Conservation (phyloP, 1,140 invertebrate genomes). For the Telenomus remus region DNA sequence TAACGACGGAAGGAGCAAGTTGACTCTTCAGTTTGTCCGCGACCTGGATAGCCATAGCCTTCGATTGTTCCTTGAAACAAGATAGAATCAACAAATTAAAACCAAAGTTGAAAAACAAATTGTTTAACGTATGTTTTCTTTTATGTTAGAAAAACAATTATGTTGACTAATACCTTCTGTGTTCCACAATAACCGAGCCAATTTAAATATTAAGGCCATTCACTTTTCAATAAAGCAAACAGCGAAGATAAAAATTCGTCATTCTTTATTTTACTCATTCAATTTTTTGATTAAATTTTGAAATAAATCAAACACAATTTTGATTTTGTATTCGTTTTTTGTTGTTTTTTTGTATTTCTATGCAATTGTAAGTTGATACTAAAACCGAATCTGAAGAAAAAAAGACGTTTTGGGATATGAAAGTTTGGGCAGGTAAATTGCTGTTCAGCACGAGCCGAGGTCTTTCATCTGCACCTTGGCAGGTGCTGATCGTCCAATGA, state of each 20-base stretch:
- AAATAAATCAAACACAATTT: too few species aligned
- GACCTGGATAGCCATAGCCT: conserved; percentile 55
- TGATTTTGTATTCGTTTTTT: too few species aligned
- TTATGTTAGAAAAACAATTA: too few species aligned
- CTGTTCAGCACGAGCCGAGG: conserved; percentile 44
- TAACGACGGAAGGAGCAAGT: conserved; percentile 54
- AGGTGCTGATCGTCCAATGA: conserved; percentile 44
- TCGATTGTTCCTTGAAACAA: conserved; percentile 47
- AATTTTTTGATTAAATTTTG: too few species aligned
- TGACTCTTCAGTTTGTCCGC: conserved; percentile 46
- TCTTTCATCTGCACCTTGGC: conserved; percentile 21
- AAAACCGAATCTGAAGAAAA: too few species aligned
- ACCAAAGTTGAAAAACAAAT: not conserved
- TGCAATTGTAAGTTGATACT: too few species aligned
- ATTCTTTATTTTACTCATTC: too few species aligned
- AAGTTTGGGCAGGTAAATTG: conserved; percentile 16
- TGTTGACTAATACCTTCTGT: not conserved
- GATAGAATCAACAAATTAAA: conserved; percentile 11
- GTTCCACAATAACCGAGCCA: conserved; percentile 6
- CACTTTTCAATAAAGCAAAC: too few species aligned
- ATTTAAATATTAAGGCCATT: not conserved
- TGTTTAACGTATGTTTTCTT: not conserved
- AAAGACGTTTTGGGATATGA: too few species aligned
- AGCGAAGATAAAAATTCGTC: too few species aligned
- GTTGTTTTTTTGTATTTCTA: too few species aligned